Evolutionary conservation across 2,113 vertebrate genomes (phyloP), one percentile per base, ranked within the genome.

Genomic region (Eretmochelys imbricata): DNA sequence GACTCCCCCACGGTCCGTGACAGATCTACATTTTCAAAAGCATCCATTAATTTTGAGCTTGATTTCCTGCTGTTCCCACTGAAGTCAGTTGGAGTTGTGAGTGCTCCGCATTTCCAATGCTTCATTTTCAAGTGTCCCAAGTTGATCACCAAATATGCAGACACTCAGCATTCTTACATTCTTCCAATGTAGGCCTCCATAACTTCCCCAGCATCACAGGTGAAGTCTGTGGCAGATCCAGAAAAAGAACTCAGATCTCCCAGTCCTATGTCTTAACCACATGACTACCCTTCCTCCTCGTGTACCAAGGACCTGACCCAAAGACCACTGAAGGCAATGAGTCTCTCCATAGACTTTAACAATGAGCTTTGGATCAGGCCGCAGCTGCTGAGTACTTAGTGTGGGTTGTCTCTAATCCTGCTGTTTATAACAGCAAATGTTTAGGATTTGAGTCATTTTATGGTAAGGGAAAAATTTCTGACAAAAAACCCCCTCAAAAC

Each of bases 341-440:
- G 65, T 79, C 29, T 94, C 79, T 92, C 87, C 48, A 46, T 0
- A 14, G 31, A 55, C 25, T 88, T 95, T 57, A 92, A 38, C 76
- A 90, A 91, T 22, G 53, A 65, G 24, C 48, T 95, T 94, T 96
- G 85, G 85, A 96, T 42, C 0, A 0, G 46, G 31, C 35, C 82
- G 42, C 93, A 89, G 91, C 85, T 92, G 81, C 16, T 95, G 65
- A 95, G 85, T 96, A 96, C 92, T 92, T 84, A 93, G 81, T 35
- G 90, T 25, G 85, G 35, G 59, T 83, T 82, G 38, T 95, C 50
- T 25, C 57, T 93, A 94, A 92, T 88, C 92, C 82, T 76, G 22
- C 91, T 94, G 89, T 95, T 89, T 96, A 80, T 93, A 92, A 88
- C 20, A 91, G 53, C 38, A 95, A 96, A 94, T 93, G 95, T 91